Base-by-base conservation (phyloP, 2,113 vertebrate genomes). In the Oxyruncus cristatus region DNA sequence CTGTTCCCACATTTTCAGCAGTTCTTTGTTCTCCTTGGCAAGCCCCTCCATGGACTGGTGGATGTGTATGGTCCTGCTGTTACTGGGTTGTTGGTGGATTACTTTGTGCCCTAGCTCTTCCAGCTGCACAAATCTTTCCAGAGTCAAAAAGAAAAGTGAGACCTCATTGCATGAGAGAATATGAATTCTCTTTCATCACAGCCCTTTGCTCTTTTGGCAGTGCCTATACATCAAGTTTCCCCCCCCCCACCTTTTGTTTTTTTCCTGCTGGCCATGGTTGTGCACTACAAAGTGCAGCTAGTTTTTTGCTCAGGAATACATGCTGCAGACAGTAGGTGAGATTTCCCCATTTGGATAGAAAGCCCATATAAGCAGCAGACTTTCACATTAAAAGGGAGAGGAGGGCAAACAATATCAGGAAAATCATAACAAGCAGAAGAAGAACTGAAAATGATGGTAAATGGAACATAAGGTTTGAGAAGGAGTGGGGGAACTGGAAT, bases 1-100 rank as follows among this genome's bases (percentile, higher is more conserved):
- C 72, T 95, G 97, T 71, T 96, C 82, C 98, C 99, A 99, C 55
- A 98, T 19, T 26, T 88, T 89, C 35, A 98, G 97, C 88, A 99
- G 93, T 24, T 97, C 91, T 52, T 56, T 95, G 95, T 93, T 97
- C 75, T 98, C 96, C 39, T 97, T 78, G 8, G 58, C 78, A 65
- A 99, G 97, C 14, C 86, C 97, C 56, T 96, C 90, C 89, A 98
- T 73, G 12, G 92, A 94, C 22, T 92, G 81, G 18, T 89, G 73
- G 56, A 99, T 89, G 14, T 99, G 97, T 10, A 13, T n/a, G 19
- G 42, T 87, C 37, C 6, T 95, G 70, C 8, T 56, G 15, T 47
- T 89, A 76, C 47, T 94, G n/a, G 76, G 63, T 33, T 92, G 74
- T 58, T 87, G 46, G 1, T 56, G 46, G 52, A 95, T 28, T 44